phyloP scores from a whole-genome alignment of 2,888 invertebrate species.

The Tetranychus piercei region DNA sequence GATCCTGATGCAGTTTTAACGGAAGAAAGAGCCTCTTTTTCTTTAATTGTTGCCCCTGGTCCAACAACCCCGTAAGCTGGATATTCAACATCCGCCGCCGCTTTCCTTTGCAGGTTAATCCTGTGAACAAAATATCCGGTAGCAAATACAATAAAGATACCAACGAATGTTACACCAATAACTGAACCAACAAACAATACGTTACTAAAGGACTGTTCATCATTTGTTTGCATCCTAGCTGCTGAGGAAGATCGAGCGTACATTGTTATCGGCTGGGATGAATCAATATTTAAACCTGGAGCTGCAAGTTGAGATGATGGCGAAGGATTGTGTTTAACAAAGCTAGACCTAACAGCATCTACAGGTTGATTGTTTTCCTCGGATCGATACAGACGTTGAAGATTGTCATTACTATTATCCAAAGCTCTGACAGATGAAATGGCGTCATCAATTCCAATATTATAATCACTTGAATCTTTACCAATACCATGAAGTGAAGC shows the following conservation, averaged over 20 bases:
- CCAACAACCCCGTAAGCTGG: slow-evolving; percentile 92
- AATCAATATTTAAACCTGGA: background rate
- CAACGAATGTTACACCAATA: slow-evolving; percentile 41
- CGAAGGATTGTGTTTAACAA: background rate
- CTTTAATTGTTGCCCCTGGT: slow-evolving; percentile 36
- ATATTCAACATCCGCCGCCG: slow-evolving; percentile 80
- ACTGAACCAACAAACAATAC: slow-evolving; percentile 31
- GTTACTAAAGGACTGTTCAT: background rate
- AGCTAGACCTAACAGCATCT: background rate
- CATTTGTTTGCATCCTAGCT: background rate
- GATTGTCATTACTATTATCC: background rate
- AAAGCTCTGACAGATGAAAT: background rate
- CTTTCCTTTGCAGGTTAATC: slow-evolving; percentile 65
- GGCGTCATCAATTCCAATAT: background rate
- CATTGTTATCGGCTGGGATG: background rate
- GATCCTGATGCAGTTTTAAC: background rate
- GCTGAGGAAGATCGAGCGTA: background rate
- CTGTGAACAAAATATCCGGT: slow-evolving; percentile 48
- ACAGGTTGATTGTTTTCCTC: background rate
- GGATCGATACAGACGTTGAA: background rate
- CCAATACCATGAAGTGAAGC: background rate
- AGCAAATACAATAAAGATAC: slow-evolving; percentile 40
- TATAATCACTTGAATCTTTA: background rate
- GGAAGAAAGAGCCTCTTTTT: background rate
- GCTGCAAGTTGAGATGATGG: background rate